Evolutionary conservation across 2,888 invertebrate genomes (phyloP).

Genomic region (Lymantria monacha): DNA sequence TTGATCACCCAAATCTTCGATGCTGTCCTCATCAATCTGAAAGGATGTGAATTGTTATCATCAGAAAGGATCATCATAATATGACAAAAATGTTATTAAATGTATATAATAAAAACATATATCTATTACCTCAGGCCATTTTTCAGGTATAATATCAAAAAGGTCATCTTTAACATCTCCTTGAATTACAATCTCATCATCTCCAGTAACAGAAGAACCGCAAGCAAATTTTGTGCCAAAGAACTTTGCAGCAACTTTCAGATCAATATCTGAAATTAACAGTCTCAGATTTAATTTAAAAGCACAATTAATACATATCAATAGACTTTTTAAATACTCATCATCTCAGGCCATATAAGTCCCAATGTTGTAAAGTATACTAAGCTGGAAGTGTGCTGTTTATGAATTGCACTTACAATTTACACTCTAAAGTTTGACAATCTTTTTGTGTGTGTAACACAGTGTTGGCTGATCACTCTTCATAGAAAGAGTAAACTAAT

Average conservation of each 20-base stretch:
- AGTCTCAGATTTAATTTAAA: background rate
- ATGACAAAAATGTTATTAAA: too few relatives aligned
- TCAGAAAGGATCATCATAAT: too few relatives aligned
- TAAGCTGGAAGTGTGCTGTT: too few relatives aligned
- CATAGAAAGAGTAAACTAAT: too few relatives aligned
- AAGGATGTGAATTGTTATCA: slow-evolving; percentile 6
- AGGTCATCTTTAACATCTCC: slow-evolving; percentile 99
- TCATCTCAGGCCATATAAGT: too few relatives aligned
- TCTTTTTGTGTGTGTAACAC: too few relatives aligned
- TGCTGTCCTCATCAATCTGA: slow-evolving; percentile 91
- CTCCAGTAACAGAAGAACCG: slow-evolving; percentile 99
- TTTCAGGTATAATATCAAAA: slow-evolving; percentile 98
- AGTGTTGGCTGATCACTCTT: too few relatives aligned
- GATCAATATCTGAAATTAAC: slow-evolving; percentile 91
- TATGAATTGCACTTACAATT: too few relatives aligned
- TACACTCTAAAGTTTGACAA: too few relatives aligned
- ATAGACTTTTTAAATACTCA: background rate
- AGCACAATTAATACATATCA: background rate
- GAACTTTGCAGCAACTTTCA: slow-evolving; percentile 98
- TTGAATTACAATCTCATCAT: slow-evolving; percentile 99
- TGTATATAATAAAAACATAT: too few relatives aligned
- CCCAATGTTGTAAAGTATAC: too few relatives aligned
- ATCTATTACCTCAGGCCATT: slow-evolving; percentile 93
- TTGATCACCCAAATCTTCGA: slow-evolving; percentile 95
- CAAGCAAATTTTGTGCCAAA: slow-evolving; percentile 99